Percentiles rank a stretch among this genome's conserved stretches.
Evolutionary conservation across 2,113 vertebrate genomes (phyloP).

Genomic region (Ageneiosus marmoratus): DNA sequence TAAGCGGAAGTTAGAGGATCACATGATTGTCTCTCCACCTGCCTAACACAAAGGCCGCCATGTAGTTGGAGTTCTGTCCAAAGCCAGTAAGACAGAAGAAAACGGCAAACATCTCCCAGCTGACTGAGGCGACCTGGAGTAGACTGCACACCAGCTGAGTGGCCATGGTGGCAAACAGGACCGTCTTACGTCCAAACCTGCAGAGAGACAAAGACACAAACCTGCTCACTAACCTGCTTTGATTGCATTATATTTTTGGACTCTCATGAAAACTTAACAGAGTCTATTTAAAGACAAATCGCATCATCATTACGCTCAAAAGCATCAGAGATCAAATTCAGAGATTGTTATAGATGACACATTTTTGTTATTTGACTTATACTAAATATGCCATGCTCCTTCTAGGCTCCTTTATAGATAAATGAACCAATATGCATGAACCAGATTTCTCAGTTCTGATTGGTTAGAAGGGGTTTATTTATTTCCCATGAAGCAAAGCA

Average conservation of each 20-base stretch:
- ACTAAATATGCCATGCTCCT: background rate
- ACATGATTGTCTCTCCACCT: constrained; percentile 10
- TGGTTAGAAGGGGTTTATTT: background rate
- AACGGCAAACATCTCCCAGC: constrained; percentile 62
- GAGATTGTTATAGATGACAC: background rate
- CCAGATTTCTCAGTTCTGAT: background rate
- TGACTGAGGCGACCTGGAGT: constrained; percentile 56
- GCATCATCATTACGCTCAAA: background rate
- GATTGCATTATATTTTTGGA: background rate
- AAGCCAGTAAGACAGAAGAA: constrained; percentile 59
- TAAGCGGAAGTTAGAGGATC: background rate
- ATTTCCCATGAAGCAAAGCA: background rate
- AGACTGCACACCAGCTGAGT: constrained; percentile 52
- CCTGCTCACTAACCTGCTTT: background rate
- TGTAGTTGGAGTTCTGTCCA: constrained; percentile 55
- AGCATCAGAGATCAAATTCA: background rate
- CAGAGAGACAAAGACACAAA: background rate
- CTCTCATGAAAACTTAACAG: background rate
- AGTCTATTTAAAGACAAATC: background rate
- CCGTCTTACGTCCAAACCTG: constrained; percentile 61
- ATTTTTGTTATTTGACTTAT: background rate
- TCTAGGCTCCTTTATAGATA: background rate
- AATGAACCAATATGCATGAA: background rate
- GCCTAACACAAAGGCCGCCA: constrained; percentile 57
- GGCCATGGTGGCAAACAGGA: constrained; percentile 53